Evolutionary conservation across 1,140 invertebrate genomes (phyloP), one percentile per base, ranked within the genome.

Genomic region (Papilio aristodemus): DNA sequence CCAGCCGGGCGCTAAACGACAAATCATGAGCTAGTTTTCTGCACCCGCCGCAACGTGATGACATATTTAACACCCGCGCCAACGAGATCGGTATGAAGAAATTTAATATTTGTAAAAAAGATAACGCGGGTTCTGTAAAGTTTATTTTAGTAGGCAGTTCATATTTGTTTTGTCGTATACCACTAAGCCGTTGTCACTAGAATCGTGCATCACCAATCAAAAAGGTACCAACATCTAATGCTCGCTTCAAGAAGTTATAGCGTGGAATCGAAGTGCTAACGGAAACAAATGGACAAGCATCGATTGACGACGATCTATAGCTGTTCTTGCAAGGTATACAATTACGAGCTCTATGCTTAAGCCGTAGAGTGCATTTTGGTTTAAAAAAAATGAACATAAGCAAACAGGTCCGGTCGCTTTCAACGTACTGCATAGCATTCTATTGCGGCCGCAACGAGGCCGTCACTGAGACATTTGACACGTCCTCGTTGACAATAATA

Each of bases 281-380:
- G 83, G 87, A 85, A 86, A 85, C 81, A 87, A 87, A 87, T 87
- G 80, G 85, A 85, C 81, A 83, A 81, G 82, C 81, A 74, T 74
- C 78, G 73, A 75, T 78, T 83, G 81, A 81, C 86, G 76, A 78
- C 80, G 76, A 80, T 82, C 77, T 80, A 72, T 70, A 66, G 69
- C 69, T 77, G 25, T 69, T 41, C n/a, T 22, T 60, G 58, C 13
- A 4, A 22, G n/a, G 41, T 70, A 73, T 71, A 50, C 68, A 67
- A 85, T 68, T 75, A 37, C 37, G n/a, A 58, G 38, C 78, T 73
- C 72, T 87, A 74, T 36, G 25, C 0, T n/a, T 0, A 13, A 7
- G 10, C 39, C 3, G 57, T 63, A 83, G 72, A 77, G 76, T 68
- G 67, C 64, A 38, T 50, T 80, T 83, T 83, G 11, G 71, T 67